Evolutionary conservation across 2,113 vertebrate genomes (phyloP).

Genomic region (Elephantulus edwardii): DNA sequence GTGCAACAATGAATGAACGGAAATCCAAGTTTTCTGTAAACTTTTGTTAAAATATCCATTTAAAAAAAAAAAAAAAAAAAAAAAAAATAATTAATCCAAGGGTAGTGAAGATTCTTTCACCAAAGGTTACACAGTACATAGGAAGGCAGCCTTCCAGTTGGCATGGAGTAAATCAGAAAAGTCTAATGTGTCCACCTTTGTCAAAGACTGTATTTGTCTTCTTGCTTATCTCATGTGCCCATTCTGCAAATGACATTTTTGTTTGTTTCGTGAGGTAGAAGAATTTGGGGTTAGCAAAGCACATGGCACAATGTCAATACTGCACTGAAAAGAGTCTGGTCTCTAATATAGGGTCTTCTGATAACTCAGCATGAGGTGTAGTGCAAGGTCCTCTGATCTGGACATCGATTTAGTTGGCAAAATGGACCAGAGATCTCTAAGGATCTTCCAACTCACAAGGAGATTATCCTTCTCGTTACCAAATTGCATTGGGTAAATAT

Average conservation of each 20-base stretch:
- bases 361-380: rapidly evolving
- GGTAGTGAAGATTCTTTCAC: no score
- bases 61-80: no score
- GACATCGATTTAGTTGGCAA: not conserved
- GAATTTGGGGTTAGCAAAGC: not conserved
- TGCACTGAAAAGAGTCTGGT: not conserved
- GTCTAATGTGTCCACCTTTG: not conserved
- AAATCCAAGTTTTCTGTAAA: no score
- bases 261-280: not conserved
- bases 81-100: no score
- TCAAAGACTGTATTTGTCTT: not conserved
- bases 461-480: not conserved
- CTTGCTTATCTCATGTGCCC: not conserved
- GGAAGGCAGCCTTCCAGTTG: not conserved
- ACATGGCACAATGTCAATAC: not conserved
- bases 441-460: not conserved
- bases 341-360: not conserved
- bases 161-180: not conserved
- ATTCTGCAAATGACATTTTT: not conserved
- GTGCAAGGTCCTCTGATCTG: rapidly evolving
- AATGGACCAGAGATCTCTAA: not conserved
- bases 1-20: no score
- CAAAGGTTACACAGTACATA: rapidly evolving
- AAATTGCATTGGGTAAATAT: not conserved
- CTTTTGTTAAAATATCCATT: no score